Percentiles rank a stretch among this genome's conserved stretches.
These are phyloP conservation scores for Oceanites oceanicus DNA, from an alignment of 2,113 vertebrate species.

Conservation along the genomic window DNA sequence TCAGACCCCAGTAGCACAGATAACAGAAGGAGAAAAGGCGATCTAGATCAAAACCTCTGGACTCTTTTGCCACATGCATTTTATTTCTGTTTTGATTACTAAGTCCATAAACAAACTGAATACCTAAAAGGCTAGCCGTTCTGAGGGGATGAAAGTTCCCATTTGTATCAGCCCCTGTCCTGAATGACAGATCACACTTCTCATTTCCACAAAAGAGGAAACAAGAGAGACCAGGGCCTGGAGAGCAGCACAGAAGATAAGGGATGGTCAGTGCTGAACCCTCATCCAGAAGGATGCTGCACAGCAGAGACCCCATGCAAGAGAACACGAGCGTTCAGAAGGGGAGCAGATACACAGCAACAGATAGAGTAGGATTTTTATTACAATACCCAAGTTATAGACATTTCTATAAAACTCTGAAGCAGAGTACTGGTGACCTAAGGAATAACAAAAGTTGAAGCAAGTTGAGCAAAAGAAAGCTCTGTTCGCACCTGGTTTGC, in stretches of 20 bases:
- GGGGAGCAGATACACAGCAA: not conserved
- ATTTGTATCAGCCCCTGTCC: not conserved
- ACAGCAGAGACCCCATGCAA: not conserved
- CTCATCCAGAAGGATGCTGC: not conserved
- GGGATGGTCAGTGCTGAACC: not conserved
- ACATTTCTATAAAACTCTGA: not conserved
- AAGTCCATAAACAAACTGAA: not conserved
- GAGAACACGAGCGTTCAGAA: not conserved
- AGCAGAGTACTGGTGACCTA: not conserved
- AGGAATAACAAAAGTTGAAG: not conserved
- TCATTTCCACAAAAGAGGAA: not conserved
- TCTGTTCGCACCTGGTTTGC: not conserved
- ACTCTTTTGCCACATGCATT: not conserved
- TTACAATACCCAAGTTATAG: not conserved
- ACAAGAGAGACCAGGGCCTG: not conserved
- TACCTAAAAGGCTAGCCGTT: not conserved
- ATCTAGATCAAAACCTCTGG: not conserved
- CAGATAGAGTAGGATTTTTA: not conserved
- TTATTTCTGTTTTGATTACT: not conserved
- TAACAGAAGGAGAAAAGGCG: not conserved
- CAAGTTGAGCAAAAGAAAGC: not conserved
- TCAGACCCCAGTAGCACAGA: not conserved
- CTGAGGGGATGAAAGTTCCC: not conserved
- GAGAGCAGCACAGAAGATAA: not conserved
- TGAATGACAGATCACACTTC: not conserved